These are phyloP conservation scores for Erythrocercus mccallii DNA, from an alignment of 2,113 vertebrate genomes.

Conservation along the genomic window DNA sequence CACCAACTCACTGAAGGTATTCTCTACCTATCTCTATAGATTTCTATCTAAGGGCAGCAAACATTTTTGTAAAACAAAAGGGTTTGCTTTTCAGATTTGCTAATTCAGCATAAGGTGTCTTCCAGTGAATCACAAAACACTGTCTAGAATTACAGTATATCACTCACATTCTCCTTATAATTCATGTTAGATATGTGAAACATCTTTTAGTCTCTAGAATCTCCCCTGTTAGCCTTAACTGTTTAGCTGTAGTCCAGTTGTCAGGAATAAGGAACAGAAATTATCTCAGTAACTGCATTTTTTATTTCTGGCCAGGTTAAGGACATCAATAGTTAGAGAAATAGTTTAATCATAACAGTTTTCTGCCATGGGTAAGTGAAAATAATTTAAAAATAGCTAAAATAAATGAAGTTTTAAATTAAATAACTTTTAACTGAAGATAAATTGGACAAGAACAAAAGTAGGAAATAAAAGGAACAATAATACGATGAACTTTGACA, in stretches of 20 bases:
- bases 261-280: neutral
- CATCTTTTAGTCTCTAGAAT: neutral
- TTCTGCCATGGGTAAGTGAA: neutral
- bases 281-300: neutral
- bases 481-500: neutral
- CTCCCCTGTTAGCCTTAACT: neutral
- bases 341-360: neutral
- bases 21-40: neutral
- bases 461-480: neutral
- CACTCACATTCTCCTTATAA: neutral
- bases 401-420: neutral
- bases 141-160: neutral
- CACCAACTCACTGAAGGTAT: neutral
- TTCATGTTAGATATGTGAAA: neutral
- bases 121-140: neutral
- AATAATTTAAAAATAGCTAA: neutral
- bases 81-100: neutral
- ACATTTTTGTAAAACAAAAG: neutral
- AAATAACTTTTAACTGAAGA: neutral
- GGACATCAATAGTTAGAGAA: neutral
- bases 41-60: neutral
- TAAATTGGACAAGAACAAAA: neutral
- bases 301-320: neutral
- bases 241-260: neutral
- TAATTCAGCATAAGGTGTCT: neutral